These are phyloP conservation scores for Spizella passerina DNA, from an alignment of 2,797 vertebrate genomes.

Conservation along the genomic window DNA sequence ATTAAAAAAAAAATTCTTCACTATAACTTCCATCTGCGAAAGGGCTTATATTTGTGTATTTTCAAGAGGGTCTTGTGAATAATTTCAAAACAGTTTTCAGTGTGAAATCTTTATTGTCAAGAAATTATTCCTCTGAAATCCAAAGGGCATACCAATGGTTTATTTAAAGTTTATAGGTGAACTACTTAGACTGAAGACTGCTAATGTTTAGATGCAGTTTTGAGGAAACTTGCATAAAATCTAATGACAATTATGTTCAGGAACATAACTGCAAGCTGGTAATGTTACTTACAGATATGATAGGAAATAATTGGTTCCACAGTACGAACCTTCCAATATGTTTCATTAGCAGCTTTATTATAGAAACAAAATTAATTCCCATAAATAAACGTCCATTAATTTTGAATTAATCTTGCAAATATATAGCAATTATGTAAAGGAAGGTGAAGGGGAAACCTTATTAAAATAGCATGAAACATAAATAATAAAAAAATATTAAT, in stretches of 20 bases:
- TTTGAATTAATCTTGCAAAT: slow-evolving; percentile 33
- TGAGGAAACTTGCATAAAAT: not conserved
- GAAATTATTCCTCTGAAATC: not conserved
- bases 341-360: slow-evolving; percentile 26
- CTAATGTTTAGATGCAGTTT: not conserved
- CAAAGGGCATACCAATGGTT: not conserved
- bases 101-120: not conserved
- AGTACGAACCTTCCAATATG: not conserved
- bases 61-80: not conserved
- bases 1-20: not conserved
- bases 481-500: slow-evolving; percentile 37
- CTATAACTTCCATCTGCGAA: not conserved
- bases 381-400: slow-evolving; percentile 20
- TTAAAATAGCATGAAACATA: slow-evolving; percentile 12
- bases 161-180: not conserved
- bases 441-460: slow-evolving; percentile 37
- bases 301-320: slow-evolving; percentile 26
- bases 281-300: not conserved
- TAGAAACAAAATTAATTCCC: slow-evolving; percentile 48
- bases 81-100: not conserved
- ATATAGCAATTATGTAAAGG: slow-evolving; percentile 19
- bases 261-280: not conserved
- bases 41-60: not conserved
- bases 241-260: not conserved
- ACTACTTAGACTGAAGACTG: not conserved